Conservation (phyloP, 2,797 vertebrate species). For the Rhinoraja longicauda region DNA sequence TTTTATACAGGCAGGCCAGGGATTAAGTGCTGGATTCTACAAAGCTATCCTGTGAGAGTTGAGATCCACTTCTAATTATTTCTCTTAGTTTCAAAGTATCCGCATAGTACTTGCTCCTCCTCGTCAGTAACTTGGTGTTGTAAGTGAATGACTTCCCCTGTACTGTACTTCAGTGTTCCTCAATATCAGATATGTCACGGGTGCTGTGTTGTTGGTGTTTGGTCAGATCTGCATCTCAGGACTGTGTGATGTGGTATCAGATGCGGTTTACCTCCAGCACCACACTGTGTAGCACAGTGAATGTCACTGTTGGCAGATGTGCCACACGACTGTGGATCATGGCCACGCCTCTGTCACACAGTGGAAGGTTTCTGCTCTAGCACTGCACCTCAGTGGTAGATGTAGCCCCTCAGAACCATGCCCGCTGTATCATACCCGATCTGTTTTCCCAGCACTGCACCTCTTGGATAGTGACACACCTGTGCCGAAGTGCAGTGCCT, state of each 20-base stretch:
- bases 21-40: slow-evolving; percentile 1
- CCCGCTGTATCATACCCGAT: too few species aligned
- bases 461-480: background rate
- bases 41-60: background rate
- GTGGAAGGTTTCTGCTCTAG: background rate
- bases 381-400: background rate
- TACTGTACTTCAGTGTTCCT: too few species aligned
- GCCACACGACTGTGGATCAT: too few species aligned
- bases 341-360: background rate
- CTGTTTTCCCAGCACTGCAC: background rate
- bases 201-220: background rate
- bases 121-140: too few species aligned
- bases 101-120: too few species aligned
- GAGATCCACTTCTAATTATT: background rate
- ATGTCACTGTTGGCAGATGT: too few species aligned
- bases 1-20: background rate
- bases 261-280: background rate
- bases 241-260: background rate
- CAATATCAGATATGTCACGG: background rate
- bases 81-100: background rate
- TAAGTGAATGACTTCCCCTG: too few species aligned
- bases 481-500: background rate
- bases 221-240: background rate
- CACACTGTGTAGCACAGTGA: background rate
- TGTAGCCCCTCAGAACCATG: too few species aligned